Conservation (phyloP, 2,888 invertebrate species). For the Drosophila falleni region DNA sequence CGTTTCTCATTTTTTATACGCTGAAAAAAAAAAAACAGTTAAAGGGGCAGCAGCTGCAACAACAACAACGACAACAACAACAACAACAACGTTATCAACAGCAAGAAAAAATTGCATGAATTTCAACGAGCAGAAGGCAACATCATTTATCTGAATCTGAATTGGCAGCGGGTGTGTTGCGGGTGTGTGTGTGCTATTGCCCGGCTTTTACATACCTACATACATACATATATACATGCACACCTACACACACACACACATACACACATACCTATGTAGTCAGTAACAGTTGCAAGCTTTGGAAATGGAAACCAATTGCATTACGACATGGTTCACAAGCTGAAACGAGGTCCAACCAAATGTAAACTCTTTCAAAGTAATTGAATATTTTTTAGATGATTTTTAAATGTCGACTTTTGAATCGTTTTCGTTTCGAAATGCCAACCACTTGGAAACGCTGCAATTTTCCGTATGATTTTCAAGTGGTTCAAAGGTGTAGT, state of each 20-base stretch:
- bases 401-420: conserved; percentile 12
- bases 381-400: conserved; percentile 39
- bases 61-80: conserved; percentile 2
- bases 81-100: conserved; percentile 1
- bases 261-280: not conserved
- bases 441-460: not conserved
- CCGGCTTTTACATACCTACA: not conserved
- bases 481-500: not conserved
- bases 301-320: conserved; percentile 55
- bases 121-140: conserved; percentile 48
- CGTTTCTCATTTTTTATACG: conserved; percentile 50
- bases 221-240: too few relatives aligned
- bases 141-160: conserved; percentile 56
- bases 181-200: not conserved
- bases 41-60: conserved; percentile 22
- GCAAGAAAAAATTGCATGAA: conserved; percentile 32
- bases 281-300: conserved; percentile 12
- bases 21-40: conserved; percentile 4
- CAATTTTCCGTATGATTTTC: not conserved
- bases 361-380: conserved; percentile 38
- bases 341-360: conserved; percentile 32
- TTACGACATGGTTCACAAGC: conserved; percentile 43
- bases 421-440: not conserved
- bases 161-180: conserved; percentile 34
- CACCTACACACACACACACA: not conserved